A percentile compares a stretch with the other conserved stretches of the same genome.
Evolutionary conservation across 2,888 invertebrate species (phyloP).

Genomic region (Drosophila atroscutellata): DNA sequence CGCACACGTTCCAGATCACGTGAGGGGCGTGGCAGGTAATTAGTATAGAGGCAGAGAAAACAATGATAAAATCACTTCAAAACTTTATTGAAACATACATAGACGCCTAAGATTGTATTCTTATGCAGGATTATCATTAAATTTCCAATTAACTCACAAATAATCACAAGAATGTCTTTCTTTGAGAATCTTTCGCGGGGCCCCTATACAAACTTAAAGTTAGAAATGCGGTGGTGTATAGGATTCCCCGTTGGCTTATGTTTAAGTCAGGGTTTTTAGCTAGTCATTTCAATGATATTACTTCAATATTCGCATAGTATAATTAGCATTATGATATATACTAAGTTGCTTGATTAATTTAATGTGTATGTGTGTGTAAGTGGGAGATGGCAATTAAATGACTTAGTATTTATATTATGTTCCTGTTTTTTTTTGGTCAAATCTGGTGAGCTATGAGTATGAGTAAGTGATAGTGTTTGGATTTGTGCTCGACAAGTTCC

Average conservation of each 20-base stretch:
- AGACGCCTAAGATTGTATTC: conserved; percentile 58
- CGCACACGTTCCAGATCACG: conserved; percentile 77
- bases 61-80: conserved; percentile 56
- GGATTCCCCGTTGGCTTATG: conserved; percentile 38
- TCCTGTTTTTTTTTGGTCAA: conserved; percentile 47
- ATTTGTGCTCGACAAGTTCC: conserved; percentile 20
- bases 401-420: conserved; percentile 45
- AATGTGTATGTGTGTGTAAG: conserved; percentile 3
- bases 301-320: conserved; percentile 42
- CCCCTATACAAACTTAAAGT: conserved; percentile 60
- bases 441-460: conserved; percentile 17
- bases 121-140: conserved; percentile 71
- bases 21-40: conserved; percentile 50
- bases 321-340: conserved; percentile 46
- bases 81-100: conserved; percentile 71
- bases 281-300: conserved; percentile 48
- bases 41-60: not conserved
- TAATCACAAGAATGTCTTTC: conserved; percentile 75
- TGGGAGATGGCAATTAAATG: conserved; percentile 54
- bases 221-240: conserved; percentile 44
- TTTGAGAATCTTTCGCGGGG: conserved; percentile 52
- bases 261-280: conserved; percentile 27
- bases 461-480: not conserved
- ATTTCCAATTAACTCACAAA: conserved; percentile 75
- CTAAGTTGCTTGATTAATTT: conserved; percentile 36